These are phyloP conservation scores for Dreissena rostriformis DNA, from an alignment of 1,140 invertebrate genomes.

Conservation along the genomic window DNA sequence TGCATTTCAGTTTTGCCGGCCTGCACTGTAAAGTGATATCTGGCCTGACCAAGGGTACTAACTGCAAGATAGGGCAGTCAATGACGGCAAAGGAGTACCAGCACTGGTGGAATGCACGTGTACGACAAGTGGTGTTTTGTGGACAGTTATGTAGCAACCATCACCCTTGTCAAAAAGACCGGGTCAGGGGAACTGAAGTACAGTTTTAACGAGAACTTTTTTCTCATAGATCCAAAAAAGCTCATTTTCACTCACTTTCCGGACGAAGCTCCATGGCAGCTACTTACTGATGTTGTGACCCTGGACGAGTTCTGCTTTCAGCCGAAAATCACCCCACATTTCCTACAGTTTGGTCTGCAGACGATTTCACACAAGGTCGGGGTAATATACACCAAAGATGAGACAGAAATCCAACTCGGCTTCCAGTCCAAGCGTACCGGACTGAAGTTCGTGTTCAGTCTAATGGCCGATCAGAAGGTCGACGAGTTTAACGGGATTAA, in stretches of 20 bases:
- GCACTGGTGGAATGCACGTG: constrained; percentile 81
- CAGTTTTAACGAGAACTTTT: constrained; percentile 79
- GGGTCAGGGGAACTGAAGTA: constrained; percentile 61
- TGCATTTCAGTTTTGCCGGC: constrained; percentile 72
- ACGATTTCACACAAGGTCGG: constrained; percentile 77
- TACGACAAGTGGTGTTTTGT: constrained; percentile 79
- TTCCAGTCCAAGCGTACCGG: constrained; percentile 70
- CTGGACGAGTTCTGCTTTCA: constrained; percentile 75
- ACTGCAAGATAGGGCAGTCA: constrained; percentile 80
- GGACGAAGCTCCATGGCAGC: constrained; percentile 75
- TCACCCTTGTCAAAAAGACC: constrained; percentile 51
- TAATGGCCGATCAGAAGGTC: constrained; percentile 71
- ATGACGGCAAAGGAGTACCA: constrained; percentile 77
- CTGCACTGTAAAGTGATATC: constrained; percentile 79
- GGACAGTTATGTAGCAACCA: constrained; percentile 70
- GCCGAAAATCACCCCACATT: constrained; percentile 80
- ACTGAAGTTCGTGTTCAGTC: constrained; percentile 79
- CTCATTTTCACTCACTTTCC: constrained; percentile 84
- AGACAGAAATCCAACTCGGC: constrained; percentile 73
- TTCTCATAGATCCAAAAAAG: constrained; percentile 83
- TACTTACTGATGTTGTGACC: constrained; percentile 62
- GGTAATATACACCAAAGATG: constrained; percentile 72
- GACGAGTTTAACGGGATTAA: constrained; percentile 77
- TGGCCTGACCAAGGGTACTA: constrained; percentile 80
- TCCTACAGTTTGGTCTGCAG: constrained; percentile 80